Percentiles rank a stretch among this genome's conserved stretches.
These are phyloP conservation scores for Nemapogon koenigi DNA, from an alignment of 2,888 invertebrate genomes.

Conservation along the genomic window DNA sequence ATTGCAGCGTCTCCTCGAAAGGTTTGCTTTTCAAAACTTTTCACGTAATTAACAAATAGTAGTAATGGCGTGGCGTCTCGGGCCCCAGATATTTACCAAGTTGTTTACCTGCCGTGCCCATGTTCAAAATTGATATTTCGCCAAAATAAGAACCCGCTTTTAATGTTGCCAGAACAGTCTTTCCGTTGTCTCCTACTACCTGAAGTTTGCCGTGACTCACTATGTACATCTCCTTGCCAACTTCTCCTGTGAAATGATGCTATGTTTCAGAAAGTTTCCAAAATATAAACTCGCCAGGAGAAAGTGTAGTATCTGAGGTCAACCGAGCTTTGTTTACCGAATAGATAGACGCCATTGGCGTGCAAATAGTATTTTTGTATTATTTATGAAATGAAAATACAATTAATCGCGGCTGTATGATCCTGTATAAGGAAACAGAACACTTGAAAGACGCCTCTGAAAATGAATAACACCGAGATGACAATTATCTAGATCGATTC, in stretches of 20 bases:
- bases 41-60: conserved; percentile 42
- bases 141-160: conserved; percentile 99
- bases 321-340: no score
- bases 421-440: no score
- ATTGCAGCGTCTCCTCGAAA: conserved; percentile 62
- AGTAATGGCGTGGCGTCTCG: conserved; percentile 65
- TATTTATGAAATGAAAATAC: no score
- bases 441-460: no score
- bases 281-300: no score
- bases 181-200: conserved; percentile 94
- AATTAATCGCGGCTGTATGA: no score
- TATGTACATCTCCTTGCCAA: conserved; percentile 99
- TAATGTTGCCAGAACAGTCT: conserved; percentile 95
- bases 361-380: no score
- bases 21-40: conserved; percentile 57
- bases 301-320: no score
- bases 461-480: no score
- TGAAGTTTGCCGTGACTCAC: conserved; percentile 95
- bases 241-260: conserved; percentile 80
- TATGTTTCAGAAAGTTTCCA: no score
- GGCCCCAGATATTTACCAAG: conserved; percentile 87
- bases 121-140: conserved; percentile 99
- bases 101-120: conserved; percentile 99
- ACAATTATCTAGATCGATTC: no score
- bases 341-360: no score